phyloP scores from a whole-genome alignment of 2,888 invertebrate genomes.

The Teleiodes luculella region DNA sequence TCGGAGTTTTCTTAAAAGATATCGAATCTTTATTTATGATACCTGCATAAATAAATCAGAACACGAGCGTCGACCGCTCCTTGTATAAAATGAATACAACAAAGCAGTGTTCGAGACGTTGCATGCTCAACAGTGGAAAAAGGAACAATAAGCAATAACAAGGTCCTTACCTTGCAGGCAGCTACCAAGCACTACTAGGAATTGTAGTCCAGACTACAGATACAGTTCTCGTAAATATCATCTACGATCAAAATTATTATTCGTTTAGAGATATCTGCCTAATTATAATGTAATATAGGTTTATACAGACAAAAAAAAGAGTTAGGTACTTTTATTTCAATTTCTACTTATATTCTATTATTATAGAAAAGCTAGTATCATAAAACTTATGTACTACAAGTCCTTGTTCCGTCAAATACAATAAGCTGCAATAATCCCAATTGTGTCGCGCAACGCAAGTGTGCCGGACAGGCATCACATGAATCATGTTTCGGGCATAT shows the following conservation, averaged over 20 bases:
- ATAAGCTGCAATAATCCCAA: too few relatives aligned
- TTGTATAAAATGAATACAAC: conserved; percentile 1
- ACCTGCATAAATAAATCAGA: conserved; percentile 7
- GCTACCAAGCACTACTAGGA: not conserved
- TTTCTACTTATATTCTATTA: too few relatives aligned
- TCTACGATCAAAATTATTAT: too few relatives aligned
- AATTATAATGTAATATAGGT: too few relatives aligned
- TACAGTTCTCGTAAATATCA: not conserved
- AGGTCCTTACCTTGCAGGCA: conserved; percentile 1
- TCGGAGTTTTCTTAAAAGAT: conserved; percentile 4
- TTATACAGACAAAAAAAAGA: too few relatives aligned
- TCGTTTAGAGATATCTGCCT: too few relatives aligned
- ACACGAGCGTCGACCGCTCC: not conserved
- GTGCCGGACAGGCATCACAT: not conserved
- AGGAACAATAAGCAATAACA: conserved; percentile 4
- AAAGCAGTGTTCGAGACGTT: not conserved
- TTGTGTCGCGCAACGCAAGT: not conserved
- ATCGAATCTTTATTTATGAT: conserved; percentile 7
- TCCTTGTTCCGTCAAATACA: too few relatives aligned
- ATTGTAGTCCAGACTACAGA: not conserved
- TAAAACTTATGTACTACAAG: too few relatives aligned
- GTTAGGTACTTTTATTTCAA: too few relatives aligned
- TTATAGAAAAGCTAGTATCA: too few relatives aligned
- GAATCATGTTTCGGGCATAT: conserved; percentile 7
- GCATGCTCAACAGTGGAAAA: not conserved